Percentiles rank a stretch among this genome's conserved stretches.
Conservation (phyloP, 2,113 vertebrate species). For the Psittacara wagleri region DNA sequence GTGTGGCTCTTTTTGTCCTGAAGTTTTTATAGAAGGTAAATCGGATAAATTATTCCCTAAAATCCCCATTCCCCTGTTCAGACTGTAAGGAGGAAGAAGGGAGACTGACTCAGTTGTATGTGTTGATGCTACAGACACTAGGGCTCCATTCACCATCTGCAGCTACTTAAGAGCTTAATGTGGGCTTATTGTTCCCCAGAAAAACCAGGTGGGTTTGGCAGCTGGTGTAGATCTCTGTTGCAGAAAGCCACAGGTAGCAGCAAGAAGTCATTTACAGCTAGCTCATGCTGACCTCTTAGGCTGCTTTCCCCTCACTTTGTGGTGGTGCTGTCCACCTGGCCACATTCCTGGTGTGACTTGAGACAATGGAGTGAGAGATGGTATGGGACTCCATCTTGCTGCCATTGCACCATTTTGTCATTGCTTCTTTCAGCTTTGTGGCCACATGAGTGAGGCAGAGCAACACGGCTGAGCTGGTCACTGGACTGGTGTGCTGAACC, state of each 20-base stretch:
- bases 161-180: background rate
- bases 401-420: no score
- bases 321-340: background rate
- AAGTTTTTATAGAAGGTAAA: background rate
- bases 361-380: background rate
- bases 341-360: background rate
- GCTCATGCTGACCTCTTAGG: background rate
- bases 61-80: background rate
- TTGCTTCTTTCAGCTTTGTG: background rate
- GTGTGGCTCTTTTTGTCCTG: background rate
- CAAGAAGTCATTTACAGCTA: background rate
- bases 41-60: background rate
- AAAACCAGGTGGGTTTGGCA: background rate
- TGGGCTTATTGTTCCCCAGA: background rate
- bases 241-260: background rate
- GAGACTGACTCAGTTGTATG: background rate
- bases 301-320: background rate
- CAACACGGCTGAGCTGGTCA: accelerated
- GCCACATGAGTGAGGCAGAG: background rate
- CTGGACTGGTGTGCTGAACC: background rate
- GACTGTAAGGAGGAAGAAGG: background rate
- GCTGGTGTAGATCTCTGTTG: background rate
- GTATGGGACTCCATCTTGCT: accelerated
- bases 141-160: background rate
- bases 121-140: background rate